These are phyloP conservation scores for Thereuonema tuberculata DNA, from an alignment of 1,140 invertebrate species.

Conservation along the genomic window DNA sequence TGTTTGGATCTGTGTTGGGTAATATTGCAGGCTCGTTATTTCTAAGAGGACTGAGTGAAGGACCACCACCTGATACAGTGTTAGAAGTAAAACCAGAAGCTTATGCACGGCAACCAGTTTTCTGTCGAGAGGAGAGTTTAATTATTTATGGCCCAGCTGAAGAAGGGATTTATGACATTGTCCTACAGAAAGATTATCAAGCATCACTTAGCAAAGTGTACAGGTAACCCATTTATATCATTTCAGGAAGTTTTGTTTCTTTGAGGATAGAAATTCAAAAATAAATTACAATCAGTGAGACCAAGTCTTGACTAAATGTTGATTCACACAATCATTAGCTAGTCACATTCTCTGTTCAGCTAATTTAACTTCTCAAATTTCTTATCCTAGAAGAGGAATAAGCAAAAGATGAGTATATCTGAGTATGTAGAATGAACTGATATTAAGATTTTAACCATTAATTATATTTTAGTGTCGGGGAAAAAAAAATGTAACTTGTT, in stretches of 20 bases:
- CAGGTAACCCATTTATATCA: no score
- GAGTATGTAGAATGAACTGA: no score
- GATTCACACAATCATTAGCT: no score
- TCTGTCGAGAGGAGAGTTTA: conserved; percentile 50
- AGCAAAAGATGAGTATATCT: no score
- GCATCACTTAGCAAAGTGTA: conserved; percentile 48
- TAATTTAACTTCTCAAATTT: no score
- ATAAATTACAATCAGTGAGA: conserved; percentile 2
- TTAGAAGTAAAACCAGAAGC: conserved; percentile 49
- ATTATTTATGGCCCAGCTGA: conserved; percentile 48
- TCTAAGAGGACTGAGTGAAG: conserved; percentile 1
- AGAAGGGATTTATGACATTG: conserved; percentile 49
- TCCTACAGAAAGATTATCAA: conserved; percentile 51
- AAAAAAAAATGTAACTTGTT: no score
- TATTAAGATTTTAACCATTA: no score
- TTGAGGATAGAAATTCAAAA: no score
- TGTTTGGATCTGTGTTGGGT: conserved; percentile 10
- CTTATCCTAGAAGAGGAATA: no score
- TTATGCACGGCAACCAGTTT: conserved; percentile 45
- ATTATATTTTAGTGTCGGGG: no score
- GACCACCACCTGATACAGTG: conserved; percentile 28
- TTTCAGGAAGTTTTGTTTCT: no score
- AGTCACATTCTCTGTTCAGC: no score
- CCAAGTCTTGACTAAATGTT: conserved; percentile 8
- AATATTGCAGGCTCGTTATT: conserved; percentile 2